A percentile compares a stretch with the other conserved stretches of the same genome.
phyloP scores from a whole-genome alignment of 2,888 invertebrate species.

The Limenitis camilla region DNA sequence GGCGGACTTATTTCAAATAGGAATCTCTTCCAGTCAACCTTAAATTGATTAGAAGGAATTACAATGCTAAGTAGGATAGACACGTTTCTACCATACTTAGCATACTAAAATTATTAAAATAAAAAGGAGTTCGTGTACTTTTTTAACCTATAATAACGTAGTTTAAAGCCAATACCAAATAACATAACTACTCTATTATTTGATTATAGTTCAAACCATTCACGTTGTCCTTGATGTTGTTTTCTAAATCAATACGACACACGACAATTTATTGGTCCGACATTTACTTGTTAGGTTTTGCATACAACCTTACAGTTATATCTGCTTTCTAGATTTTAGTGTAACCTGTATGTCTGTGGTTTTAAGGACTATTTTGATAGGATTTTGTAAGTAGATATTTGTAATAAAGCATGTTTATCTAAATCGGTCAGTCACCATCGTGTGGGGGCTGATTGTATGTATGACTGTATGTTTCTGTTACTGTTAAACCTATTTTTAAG shows the following conservation, averaged over 20 bases:
- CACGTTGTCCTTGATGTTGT: constrained; percentile 39
- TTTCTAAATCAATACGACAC: constrained; percentile 47
- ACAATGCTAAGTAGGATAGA: no score
- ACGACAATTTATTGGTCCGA: constrained; percentile 48
- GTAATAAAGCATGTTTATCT: constrained; percentile 45
- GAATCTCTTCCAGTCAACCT: no score
- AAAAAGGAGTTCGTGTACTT: no score
- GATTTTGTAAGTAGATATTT: constrained; percentile 18
- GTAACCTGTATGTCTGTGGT: constrained; percentile 11
- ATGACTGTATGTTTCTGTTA: constrained; percentile 50
- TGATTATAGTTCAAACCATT: constrained; percentile 1
- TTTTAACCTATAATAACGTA: neutral
- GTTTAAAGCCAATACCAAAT: neutral
- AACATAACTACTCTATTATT: neutral
- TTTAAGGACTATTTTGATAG: constrained; percentile 11
- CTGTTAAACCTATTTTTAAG: constrained; percentile 37
- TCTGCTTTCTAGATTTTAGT: neutral
- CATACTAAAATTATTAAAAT: no score
- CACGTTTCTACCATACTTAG: no score
- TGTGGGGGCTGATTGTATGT: constrained; percentile 55
- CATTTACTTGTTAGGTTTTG: constrained; percentile 50
- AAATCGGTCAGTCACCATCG: constrained; percentile 57
- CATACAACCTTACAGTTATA: constrained; percentile 35
- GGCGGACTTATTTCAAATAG: no score
- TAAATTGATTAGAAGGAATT: no score